These are phyloP conservation scores for Stenodera caucasica DNA, from an alignment of 2,888 invertebrate genomes.

Conservation along the genomic window DNA sequence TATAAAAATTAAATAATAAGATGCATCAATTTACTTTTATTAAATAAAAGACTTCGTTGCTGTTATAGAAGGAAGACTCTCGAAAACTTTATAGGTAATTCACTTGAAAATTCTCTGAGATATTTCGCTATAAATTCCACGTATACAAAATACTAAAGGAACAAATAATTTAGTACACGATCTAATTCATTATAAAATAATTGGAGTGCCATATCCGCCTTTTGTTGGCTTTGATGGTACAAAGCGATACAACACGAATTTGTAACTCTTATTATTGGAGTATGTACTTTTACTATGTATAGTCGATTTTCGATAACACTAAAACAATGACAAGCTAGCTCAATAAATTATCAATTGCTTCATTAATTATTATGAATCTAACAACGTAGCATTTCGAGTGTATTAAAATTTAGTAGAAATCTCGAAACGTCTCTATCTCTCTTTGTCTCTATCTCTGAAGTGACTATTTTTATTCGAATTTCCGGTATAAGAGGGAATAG, in stretches of 20 bases:
- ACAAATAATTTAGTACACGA: slow-evolving; percentile 28
- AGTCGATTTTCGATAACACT: background rate
- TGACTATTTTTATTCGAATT: background rate
- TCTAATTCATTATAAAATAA: slow-evolving; percentile 46
- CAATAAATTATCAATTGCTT: background rate
- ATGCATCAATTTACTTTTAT: background rate
- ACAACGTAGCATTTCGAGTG: too few species aligned
- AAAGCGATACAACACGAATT: slow-evolving; percentile 48
- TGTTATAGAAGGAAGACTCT: background rate
- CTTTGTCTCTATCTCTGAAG: too few species aligned
- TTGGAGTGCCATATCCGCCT: slow-evolving; percentile 42
- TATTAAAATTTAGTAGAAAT: too few species aligned
- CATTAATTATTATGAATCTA: background rate
- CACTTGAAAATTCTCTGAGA: background rate
- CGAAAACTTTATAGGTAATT: background rate
- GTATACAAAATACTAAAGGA: background rate
- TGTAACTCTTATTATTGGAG: slow-evolving; percentile 27
- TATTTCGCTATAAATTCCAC: background rate
- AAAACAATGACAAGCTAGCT: background rate
- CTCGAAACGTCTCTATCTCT: too few species aligned
- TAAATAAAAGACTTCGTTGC: background rate
- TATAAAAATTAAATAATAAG: background rate
- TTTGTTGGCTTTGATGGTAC: slow-evolving; percentile 47
- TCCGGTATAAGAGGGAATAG: background rate
- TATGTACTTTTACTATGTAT: background rate